Conservation (phyloP, 1,140 invertebrate genomes). For the Dreissena rostriformis region DNA sequence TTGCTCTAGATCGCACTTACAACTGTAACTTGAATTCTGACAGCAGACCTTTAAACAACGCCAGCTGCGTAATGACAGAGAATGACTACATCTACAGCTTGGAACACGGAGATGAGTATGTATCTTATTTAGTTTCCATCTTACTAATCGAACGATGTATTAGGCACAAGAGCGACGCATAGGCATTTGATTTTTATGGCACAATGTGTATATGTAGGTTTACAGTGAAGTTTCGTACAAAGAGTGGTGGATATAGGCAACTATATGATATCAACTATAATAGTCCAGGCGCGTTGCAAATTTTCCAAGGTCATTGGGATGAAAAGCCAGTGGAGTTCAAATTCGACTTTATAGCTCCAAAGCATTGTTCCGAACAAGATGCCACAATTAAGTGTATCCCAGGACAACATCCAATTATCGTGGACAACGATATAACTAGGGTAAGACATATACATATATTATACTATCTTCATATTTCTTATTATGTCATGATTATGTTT, state of each 20-base stretch:
- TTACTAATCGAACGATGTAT: not conserved
- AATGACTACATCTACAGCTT: conserved; percentile 4
- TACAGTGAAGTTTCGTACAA: not conserved
- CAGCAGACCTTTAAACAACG: not conserved
- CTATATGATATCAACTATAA: not conserved
- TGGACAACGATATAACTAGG: conserved; percentile 28
- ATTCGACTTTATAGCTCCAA: conserved; percentile 44
- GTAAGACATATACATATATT: not conserved
- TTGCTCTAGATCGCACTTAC: not conserved
- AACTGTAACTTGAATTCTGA: not conserved
- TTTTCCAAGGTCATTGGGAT: not conserved
- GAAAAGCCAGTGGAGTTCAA: conserved; percentile 14
- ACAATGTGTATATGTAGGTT: not conserved
- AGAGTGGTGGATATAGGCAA: not conserved
- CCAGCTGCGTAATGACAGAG: not conserved
- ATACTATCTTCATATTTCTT: not conserved
- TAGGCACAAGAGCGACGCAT: not conserved
- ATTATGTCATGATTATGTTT: not conserved
- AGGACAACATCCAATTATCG: not conserved
- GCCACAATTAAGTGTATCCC: not conserved
- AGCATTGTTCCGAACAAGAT: conserved; percentile 20
- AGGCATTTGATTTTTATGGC: not conserved
- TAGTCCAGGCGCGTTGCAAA: not conserved
- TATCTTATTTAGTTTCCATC: not conserved
- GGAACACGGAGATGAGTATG: not conserved